phyloP scores from a whole-genome alignment of 2,888 invertebrate genomes.

The Cetonia aurata region DNA sequence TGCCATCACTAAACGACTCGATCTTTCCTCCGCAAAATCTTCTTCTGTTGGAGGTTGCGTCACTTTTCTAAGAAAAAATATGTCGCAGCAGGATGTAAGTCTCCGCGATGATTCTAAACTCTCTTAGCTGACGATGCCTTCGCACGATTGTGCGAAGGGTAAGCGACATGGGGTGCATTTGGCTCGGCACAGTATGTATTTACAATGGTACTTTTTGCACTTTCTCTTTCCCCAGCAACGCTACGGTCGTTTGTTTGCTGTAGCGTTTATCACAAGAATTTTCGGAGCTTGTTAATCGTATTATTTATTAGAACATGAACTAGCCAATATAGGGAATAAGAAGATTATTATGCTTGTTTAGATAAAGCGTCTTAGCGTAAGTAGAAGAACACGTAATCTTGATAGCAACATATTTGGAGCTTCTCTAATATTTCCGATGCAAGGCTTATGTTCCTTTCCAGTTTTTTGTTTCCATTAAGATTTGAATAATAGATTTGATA shows the following conservation, averaged over 20 bases:
- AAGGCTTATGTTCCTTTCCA: neutral
- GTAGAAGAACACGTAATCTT: no score
- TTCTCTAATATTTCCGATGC: no score
- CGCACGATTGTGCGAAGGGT: neutral
- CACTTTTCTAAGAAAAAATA: constrained; percentile 59
- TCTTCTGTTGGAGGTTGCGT: constrained; percentile 4
- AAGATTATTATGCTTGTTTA: neutral
- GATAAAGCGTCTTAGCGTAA: neutral
- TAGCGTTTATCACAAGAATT: constrained; percentile 5
- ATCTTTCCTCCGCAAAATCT: neutral
- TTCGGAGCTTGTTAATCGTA: neutral
- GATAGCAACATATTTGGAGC: no score
- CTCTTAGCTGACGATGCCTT: constrained; percentile 13
- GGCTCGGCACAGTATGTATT: constrained; percentile 54
- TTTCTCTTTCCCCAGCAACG: constrained; percentile 55
- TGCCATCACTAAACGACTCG: neutral
- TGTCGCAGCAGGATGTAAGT: constrained; percentile 53
- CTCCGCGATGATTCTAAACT: constrained; percentile 4
- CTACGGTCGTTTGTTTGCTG: neutral
- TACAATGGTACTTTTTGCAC: constrained; percentile 63
- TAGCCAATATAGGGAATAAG: neutral
- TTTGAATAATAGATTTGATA: constrained; percentile 35
- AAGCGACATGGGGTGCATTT: constrained; percentile 32
- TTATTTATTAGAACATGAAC: neutral
- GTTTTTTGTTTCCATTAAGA: constrained; percentile 30